Evolutionary conservation across 2,113 vertebrate genomes (phyloP).

Genomic region (Mellivora capensis): DNA sequence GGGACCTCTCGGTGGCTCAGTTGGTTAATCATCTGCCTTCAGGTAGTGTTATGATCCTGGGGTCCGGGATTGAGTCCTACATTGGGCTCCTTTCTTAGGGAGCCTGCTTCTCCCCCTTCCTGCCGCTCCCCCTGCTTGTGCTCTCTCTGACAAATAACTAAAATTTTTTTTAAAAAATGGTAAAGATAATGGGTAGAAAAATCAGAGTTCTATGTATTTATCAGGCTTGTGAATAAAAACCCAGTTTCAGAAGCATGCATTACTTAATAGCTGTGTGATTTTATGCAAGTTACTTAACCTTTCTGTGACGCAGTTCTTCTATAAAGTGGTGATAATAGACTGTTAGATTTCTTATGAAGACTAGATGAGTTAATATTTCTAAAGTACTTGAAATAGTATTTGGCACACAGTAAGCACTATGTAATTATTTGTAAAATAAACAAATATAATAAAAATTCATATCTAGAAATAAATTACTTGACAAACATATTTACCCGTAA

Average conservation of each 20-base stretch:
- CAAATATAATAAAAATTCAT: neutral
- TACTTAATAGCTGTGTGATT: slow-evolving; percentile 9
- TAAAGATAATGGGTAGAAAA: neutral
- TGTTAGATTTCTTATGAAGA: neutral
- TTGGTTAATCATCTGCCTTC: neutral
- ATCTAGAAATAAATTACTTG: neutral
- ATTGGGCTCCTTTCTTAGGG: neutral
- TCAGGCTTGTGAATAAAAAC: neutral
- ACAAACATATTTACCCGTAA: neutral
- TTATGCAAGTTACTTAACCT: neutral
- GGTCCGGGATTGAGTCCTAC: neutral
- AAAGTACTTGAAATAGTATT: neutral
- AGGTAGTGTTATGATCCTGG: neutral
- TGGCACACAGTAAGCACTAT: neutral
- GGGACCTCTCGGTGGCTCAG: neutral
- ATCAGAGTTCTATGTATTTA: neutral
- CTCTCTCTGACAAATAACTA: no score
- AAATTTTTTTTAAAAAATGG: no score
- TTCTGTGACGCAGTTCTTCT: neutral
- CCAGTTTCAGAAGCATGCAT: neutral
- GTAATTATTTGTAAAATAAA: neutral
- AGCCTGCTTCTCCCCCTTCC: neutral
- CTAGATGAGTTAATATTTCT: neutral
- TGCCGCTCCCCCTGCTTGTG: neutral
- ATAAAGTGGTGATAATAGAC: neutral